These are phyloP conservation scores for Acropora yongei DNA, from an alignment of 64 coral and sea anemone genomes.

Conservation along the genomic window DNA sequence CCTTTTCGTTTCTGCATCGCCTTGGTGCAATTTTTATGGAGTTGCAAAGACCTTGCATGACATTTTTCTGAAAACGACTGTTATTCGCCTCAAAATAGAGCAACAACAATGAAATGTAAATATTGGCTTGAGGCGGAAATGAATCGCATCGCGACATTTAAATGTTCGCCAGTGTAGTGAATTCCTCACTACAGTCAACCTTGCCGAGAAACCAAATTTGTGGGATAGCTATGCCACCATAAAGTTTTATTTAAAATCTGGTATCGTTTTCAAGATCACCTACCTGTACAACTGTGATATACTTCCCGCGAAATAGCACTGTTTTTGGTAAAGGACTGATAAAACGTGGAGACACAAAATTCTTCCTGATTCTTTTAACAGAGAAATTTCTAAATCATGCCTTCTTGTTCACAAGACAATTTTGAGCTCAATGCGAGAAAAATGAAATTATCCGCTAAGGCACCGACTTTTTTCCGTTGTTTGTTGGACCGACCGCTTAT, in stretches of 20 bases:
- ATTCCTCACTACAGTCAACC: background rate
- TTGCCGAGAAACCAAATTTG: background rate
- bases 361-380: background rate
- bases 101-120: background rate
- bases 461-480: no score
- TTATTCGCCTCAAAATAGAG: background rate
- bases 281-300: background rate
- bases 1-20: background rate
- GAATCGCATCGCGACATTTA: background rate
- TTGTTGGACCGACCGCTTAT: no score
- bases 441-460: no score
- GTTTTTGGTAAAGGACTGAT: background rate
- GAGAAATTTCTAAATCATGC: background rate
- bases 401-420: background rate
- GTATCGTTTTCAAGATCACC: background rate
- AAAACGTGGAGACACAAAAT: background rate
- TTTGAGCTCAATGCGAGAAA: background rate
- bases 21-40: background rate
- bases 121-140: constrained; percentile 8
- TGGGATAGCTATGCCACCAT: background rate
- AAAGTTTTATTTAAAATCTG: background rate
- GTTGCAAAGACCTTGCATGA: background rate
- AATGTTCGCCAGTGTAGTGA: background rate
- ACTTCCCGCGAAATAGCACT: constrained; percentile 2
- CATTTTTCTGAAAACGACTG: background rate